Conservation (phyloP, 2,888 invertebrate genomes). For the Nomada flava region DNA sequence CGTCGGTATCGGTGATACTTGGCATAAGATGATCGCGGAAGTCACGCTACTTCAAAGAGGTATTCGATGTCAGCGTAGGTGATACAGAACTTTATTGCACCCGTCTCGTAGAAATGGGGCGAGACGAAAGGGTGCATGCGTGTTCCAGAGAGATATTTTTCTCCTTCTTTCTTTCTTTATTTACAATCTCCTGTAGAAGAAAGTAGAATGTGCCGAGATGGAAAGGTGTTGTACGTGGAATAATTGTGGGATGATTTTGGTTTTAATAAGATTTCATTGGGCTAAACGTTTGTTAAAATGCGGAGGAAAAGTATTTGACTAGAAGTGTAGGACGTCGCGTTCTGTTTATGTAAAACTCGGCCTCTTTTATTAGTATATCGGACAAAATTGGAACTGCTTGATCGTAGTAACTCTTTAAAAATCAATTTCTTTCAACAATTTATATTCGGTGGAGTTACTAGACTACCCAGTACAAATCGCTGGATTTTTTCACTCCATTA, state of each 20-base stretch:
- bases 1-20: constrained; percentile 45
- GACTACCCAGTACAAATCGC: too few species aligned
- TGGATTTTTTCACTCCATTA: too few species aligned
- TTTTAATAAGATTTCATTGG: too few species aligned
- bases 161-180: background rate
- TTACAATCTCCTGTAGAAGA: background rate
- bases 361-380: too few species aligned
- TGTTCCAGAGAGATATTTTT: background rate
- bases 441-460: background rate
- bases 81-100: background rate
- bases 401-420: too few species aligned
- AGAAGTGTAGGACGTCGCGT: too few species aligned
- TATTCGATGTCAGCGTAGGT: constrained; percentile 16
- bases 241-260: background rate
- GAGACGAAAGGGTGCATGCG: background rate
- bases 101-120: background rate
- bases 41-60: constrained; percentile 29
- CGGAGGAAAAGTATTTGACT: too few species aligned
- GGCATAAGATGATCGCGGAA: constrained; percentile 52
- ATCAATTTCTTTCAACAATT: background rate
- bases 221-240: background rate
- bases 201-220: background rate
- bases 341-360: too few species aligned
- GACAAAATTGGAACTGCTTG: too few species aligned
- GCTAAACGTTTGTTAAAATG: too few species aligned